Conservation (phyloP, 2,888 invertebrate species). For the Idaea biselata region DNA sequence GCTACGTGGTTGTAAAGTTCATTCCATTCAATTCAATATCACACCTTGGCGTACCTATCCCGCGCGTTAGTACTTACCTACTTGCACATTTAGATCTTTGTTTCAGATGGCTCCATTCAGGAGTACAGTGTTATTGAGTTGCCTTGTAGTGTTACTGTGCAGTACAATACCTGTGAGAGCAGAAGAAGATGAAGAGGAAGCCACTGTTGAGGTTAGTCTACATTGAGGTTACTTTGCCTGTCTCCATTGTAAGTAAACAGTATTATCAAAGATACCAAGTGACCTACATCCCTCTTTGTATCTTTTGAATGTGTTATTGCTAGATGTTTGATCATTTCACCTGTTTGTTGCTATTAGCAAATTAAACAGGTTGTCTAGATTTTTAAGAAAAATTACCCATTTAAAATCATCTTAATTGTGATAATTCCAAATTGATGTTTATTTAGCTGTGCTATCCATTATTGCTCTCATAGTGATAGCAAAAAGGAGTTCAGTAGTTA, state of each 20-base stretch:
- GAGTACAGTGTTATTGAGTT: conserved; percentile 48
- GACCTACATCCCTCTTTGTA: conserved; percentile 23
- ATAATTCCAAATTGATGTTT: no score
- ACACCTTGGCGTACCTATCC: neutral
- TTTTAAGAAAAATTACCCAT: no score
- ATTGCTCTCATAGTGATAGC: no score
- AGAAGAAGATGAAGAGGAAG: conserved; percentile 58
- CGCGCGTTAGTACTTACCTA: neutral
- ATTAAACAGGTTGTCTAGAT: neutral
- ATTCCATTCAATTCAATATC: neutral
- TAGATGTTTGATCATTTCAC: neutral
- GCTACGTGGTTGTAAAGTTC: conserved; percentile 12
- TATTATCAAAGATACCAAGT: conserved; percentile 17
- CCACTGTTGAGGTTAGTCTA: conserved; percentile 67
- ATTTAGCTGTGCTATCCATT: no score
- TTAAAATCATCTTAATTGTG: no score
- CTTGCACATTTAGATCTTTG: conserved; percentile 9
- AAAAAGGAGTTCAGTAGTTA: neutral
- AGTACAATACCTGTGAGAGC: conserved; percentile 39
- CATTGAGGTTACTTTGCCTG: neutral
- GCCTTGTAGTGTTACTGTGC: conserved; percentile 51
- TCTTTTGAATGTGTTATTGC: neutral
- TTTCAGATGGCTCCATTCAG: conserved; percentile 71
- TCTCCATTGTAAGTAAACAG: conserved; percentile 6
- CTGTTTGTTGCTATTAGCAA: neutral